phyloP scores from a whole-genome alignment of 2,797 vertebrate species.

The Orestias chungarensis region DNA sequence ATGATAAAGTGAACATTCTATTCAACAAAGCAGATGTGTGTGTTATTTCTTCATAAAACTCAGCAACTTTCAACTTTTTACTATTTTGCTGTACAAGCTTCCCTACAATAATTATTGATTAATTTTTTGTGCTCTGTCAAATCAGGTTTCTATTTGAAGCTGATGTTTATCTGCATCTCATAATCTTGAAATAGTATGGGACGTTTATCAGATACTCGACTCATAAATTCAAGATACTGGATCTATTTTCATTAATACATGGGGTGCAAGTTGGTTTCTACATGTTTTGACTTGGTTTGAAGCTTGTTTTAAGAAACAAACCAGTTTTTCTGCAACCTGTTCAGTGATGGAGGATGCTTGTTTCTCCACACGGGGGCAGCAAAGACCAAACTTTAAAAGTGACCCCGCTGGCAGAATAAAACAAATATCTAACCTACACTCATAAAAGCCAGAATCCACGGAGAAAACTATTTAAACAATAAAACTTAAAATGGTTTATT shows the following conservation, averaged over 20 bases:
- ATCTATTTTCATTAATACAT: neutral
- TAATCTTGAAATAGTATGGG: neutral
- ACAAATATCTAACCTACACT: no score
- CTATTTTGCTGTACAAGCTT: no score
- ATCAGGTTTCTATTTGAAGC: neutral
- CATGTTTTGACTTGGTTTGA: neutral
- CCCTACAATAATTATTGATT: no score
- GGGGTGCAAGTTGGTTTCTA: neutral
- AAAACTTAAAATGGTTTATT: no score
- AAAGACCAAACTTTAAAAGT: neutral
- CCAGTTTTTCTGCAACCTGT: neutral
- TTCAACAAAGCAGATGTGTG: neutral
- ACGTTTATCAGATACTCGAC: neutral
- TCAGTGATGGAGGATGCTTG: neutral
- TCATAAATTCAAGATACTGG: neutral
- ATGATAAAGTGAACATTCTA: neutral
- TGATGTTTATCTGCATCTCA: neutral
- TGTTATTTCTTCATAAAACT: neutral
- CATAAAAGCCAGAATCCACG: no score
- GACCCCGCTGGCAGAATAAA: no score
- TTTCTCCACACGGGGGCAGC: neutral
- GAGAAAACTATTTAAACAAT: no score
- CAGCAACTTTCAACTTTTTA: neutral
- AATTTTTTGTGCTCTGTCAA: no score
- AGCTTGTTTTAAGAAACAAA: neutral